These are phyloP conservation scores for Engystomops pustulosus DNA, from an alignment of 2,113 vertebrate species.

Conservation along the genomic window DNA sequence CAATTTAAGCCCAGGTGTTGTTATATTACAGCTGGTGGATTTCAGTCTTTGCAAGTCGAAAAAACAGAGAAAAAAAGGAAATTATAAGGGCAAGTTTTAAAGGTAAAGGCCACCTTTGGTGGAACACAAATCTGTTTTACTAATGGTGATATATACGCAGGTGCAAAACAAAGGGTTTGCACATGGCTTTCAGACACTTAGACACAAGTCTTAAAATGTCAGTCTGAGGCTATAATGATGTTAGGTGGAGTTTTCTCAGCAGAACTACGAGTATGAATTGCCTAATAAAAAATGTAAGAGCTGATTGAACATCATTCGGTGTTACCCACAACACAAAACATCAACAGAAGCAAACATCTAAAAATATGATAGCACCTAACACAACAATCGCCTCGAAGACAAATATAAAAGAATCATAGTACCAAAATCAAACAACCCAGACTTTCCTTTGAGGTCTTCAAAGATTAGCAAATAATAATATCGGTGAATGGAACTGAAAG, in stretches of 20 bases:
- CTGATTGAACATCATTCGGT: conserved; percentile 29
- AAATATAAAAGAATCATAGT: conserved; percentile 21
- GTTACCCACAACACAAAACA: neutral
- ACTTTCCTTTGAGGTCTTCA: conserved; percentile 47
- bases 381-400: conserved; percentile 26
- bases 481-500: conserved; percentile 35
- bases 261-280: conserved; percentile 42
- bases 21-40: conserved; percentile 27
- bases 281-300: conserved; percentile 43
- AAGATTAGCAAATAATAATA: conserved; percentile 49
- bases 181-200: conserved; percentile 45
- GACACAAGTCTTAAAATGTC: conserved; percentile 53
- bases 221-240: conserved; percentile 42
- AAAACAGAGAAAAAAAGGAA: conserved; percentile 47
- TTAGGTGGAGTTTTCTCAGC: conserved; percentile 40
- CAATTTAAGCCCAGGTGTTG: conserved; percentile 59
- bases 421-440: conserved; percentile 16
- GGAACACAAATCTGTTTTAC: conserved; percentile 51
- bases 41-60: conserved; percentile 46
- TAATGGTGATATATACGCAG: conserved; percentile 51
- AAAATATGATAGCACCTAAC: conserved; percentile 15
- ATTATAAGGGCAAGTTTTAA: conserved; percentile 55
- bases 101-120: conserved; percentile 56
- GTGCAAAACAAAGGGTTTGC: conserved; percentile 56
- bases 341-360: conserved; percentile 4